Evolutionary conservation across 2,888 invertebrate genomes (phyloP).

Genomic region (Hirtodrosophila alboralis): DNA sequence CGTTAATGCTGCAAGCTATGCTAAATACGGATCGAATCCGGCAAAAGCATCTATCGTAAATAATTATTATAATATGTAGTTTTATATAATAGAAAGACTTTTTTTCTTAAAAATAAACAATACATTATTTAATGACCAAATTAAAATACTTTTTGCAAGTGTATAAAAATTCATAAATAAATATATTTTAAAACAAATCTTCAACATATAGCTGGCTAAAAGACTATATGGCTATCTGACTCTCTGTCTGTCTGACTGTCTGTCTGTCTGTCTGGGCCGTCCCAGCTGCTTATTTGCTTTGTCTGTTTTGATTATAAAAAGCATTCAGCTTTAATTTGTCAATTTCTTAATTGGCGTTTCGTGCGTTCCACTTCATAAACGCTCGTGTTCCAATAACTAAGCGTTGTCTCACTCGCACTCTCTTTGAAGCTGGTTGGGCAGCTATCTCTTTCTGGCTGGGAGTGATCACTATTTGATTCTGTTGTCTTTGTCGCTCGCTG

Average conservation of each 20-base stretch:
- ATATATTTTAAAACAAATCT: slow-evolving; percentile 59
- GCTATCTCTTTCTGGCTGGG: slow-evolving; percentile 7
- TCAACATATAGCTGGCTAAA: slow-evolving; percentile 19
- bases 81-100: too few species aligned
- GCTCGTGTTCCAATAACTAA: slow-evolving; percentile 42
- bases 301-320: slow-evolving; percentile 81
- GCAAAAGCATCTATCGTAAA: too few species aligned
- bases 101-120: too few species aligned
- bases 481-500: slow-evolving; percentile 57
- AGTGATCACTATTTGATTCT: slow-evolving; percentile 45
- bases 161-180: slow-evolving; percentile 53
- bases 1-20: too few species aligned
- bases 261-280: slow-evolving; percentile 18
- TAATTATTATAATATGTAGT: too few species aligned
- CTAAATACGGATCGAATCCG: too few species aligned
- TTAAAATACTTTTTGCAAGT: too few species aligned
- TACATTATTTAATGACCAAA: too few species aligned
- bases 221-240: slow-evolving; percentile 26
- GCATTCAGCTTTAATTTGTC: slow-evolving; percentile 79
- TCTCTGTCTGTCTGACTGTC: slow-evolving; percentile 5
- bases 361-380: slow-evolving; percentile 74
- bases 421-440: not conserved
- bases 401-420: slow-evolving; percentile 15
- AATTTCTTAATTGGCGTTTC: slow-evolving; percentile 80
- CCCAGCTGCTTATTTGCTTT: slow-evolving; percentile 72